Base-by-base conservation (phyloP, 2,888 invertebrate genomes). In the Ormyrus labotus region DNA sequence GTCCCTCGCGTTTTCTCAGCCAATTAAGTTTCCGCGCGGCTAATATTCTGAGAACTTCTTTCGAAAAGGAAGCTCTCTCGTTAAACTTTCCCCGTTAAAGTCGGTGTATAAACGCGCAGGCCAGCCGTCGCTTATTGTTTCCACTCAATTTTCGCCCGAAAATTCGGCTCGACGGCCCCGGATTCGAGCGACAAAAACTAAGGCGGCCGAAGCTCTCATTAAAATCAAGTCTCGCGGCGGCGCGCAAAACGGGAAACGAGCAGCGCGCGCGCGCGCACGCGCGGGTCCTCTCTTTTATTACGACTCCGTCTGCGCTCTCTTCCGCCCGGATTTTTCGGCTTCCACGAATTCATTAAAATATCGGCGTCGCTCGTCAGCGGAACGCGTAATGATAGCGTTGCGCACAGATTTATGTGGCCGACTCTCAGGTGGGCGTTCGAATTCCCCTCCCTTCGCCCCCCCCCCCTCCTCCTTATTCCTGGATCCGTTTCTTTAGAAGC, bases 281-380 rank as follows among this genome's bases (percentile, higher is more conserved):
- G 50, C 60, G 64, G n/a, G 48, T 19, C n/a, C 53, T 19, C 60
- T 63, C 45, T 64, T 67, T 47, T n/a, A 6, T 55, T 60, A 60
- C 50, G 70, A 67, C 55, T 60, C 19, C n/a, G 47, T 7, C 48
- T 55, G 8, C 63, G 58, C 13, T 73, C 13, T 73, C 78, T 81
- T 81, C 78, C 81, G 78, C 65, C 48, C 55, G 53, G 64, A 73
- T 68, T 69, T 82, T 82, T 82, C 65, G 81, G 81, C 83, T 88
- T 87, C 88, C 81, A 80, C 84, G 88, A 89, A 88, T 87, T 88
- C 87, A 87, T 89, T 88, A 88, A 88, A 88, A 87, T 88, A 87
- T 87, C 84, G 86, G 85, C 83, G 84, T 84, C 83, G 84, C 83
- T 85, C 86, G 86, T 86, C 86, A 86, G 84, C 86, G 83, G 79